Conservation (phyloP, 2,888 invertebrate species). For the Epirrhoe tristata region DNA sequence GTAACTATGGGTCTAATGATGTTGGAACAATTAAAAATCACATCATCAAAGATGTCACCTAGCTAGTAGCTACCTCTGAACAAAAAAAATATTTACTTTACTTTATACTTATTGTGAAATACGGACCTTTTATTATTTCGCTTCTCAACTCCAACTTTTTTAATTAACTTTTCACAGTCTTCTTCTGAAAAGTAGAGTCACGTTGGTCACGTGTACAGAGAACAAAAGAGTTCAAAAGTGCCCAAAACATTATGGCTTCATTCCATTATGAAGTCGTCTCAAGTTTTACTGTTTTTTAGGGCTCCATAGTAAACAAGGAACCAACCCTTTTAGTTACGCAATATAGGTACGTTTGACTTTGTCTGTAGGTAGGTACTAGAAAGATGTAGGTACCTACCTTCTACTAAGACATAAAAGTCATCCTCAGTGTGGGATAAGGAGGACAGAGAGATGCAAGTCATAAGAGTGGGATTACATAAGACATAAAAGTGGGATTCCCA, state of each 20-base stretch:
- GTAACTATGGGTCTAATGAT: too few species aligned
- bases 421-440: too few species aligned
- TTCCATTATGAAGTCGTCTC: background rate
- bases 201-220: background rate
- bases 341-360: too few species aligned
- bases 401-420: too few species aligned
- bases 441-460: too few species aligned
- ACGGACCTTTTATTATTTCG: background rate
- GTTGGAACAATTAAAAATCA: too few species aligned
- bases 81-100: background rate
- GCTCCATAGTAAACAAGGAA: background rate
- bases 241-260: background rate
- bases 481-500: too few species aligned
- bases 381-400: conserved; percentile 20
- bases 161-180: background rate
- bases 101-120: background rate
- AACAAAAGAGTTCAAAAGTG: background rate
- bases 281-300: background rate
- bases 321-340: too few species aligned
- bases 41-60: too few species aligned
- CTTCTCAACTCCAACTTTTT: background rate
- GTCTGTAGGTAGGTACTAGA: too few species aligned
- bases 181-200: background rate
- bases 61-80: too few species aligned
- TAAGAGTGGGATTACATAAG: too few species aligned